Percentiles rank a stretch among this genome's conserved stretches.
Evolutionary conservation across 2,797 vertebrate species (phyloP).

Genomic region (Halcyon smyrnensis): DNA sequence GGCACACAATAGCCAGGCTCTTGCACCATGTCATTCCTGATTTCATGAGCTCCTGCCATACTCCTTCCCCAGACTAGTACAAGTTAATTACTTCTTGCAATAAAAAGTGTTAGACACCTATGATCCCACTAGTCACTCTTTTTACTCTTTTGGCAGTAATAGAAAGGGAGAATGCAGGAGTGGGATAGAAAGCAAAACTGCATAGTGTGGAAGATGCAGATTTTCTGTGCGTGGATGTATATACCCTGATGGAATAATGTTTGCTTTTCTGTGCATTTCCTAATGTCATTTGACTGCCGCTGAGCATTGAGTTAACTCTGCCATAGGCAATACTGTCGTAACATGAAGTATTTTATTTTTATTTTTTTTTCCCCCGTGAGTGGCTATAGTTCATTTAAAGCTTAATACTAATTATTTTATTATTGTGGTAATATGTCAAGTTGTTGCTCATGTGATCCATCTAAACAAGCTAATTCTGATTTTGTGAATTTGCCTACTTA

Average conservation of each 20-base stretch:
- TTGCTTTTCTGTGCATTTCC: not conserved
- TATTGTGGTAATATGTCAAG: not conserved
- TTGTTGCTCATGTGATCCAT: not conserved
- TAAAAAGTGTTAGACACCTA: not conserved
- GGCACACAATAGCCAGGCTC: no score
- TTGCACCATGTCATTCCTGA: not conserved
- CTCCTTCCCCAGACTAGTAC: not conserved
- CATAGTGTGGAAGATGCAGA: not conserved
- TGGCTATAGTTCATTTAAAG: not conserved
- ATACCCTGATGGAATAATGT: not conserved
- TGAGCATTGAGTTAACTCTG: not conserved
- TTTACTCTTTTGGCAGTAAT: not conserved
- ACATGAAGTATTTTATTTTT: not conserved
- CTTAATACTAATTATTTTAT: not conserved
- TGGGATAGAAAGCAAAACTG: not conserved
- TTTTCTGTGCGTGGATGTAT: not conserved
- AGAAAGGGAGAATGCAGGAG: not conserved
- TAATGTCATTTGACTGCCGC: not conserved
- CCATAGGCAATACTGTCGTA: not conserved
- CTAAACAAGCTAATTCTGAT: not conserved
- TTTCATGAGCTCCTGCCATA: not conserved
- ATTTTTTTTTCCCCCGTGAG: not conserved
- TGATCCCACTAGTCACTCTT: not conserved
- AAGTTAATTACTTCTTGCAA: not conserved
- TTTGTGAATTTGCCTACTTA: not conserved